Percentiles rank a stretch among this genome's conserved stretches.
Conservation (phyloP, 2,113 vertebrate species). For the Cichladusa arquata region DNA sequence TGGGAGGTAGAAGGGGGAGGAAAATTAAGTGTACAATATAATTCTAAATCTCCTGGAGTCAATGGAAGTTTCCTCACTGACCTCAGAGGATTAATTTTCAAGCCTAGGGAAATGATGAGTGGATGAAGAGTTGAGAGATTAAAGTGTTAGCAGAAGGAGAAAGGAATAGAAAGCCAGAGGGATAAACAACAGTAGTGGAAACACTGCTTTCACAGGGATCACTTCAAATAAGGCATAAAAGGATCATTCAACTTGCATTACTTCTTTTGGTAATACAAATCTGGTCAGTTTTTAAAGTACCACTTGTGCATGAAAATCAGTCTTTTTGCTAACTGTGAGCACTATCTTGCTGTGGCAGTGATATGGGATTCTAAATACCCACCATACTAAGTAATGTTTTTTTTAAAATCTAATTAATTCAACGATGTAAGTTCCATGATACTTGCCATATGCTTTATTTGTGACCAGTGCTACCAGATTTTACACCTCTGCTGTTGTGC, state of each 20-base stretch:
- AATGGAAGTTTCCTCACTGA: conserved; percentile 41
- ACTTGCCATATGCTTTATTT: not conserved
- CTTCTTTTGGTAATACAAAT: not conserved
- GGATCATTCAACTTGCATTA: not conserved
- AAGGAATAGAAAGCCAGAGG: conserved; percentile 17
- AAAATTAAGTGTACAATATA: not conserved
- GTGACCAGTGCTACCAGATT: not conserved
- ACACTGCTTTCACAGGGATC: not conserved
- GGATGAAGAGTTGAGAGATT: conserved; percentile 56
- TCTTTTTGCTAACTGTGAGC: not conserved
- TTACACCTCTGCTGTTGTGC: not conserved
- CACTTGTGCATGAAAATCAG: not conserved
- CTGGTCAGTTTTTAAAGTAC: not conserved
- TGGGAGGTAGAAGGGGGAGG: not conserved
- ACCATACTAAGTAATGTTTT: not conserved
- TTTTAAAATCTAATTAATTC: not conserved
- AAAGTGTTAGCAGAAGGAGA: conserved; percentile 45
- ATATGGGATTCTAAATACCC: not conserved
- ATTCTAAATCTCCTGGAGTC: conserved; percentile 46
- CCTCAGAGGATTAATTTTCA: conserved; percentile 44
- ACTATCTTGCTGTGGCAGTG: not conserved
- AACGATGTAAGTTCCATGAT: not conserved
- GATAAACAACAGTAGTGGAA: conserved; percentile 15
- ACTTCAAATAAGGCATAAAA: conserved; percentile 8
- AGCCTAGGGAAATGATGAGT: conserved; percentile 63